Base-by-base conservation (phyloP, 2,888 invertebrate genomes). In the Syrista parreyssii region DNA sequence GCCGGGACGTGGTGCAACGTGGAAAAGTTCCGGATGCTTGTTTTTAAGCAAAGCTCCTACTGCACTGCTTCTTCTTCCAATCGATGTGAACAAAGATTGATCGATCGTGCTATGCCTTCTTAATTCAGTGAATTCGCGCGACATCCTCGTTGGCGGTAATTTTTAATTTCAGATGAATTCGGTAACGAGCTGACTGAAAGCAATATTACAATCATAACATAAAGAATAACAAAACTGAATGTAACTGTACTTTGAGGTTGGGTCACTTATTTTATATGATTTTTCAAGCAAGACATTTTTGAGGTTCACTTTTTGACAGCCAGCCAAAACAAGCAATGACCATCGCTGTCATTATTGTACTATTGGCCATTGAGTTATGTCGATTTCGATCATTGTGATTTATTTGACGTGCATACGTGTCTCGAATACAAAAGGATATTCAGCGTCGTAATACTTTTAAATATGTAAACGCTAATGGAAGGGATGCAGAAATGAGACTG, bases 1-100 rank as follows among this genome's bases (percentile, higher is more conserved):
- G 4, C 83, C 83, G n/a, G 81, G 82, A n/a, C 81, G 77, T 68
- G 83, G 83, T 15, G 69, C 75, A 35, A 82, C 76, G 68, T 79
- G 74, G 74, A 82, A 83, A 32, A 83, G 68, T 75, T 82, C 81
- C 31, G 83, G 82, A 78, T 83, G 83, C 71, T 81, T 81, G 34
- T 79, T 81, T 72, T 80, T 83, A 12, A 82, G 55, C 74, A 81
- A 78, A 74, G 76, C 55, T 31, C 75, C 80, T 12, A 77, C 75
- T 23, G 78, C 75, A 15, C 74, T 35, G n/a, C 40, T 78, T 23
- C 77, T 79, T 35, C 36, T 68, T 72, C 73, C 78, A 31, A 23
- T 23, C 9, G 55, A 55, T 9, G 55, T 9, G 55, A 55, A 55
- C 9, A 55, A 55, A 55, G 55, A 55, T 55, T 55, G 55, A 23